Base-by-base conservation (phyloP, 1,140 invertebrate genomes). In the Mactra quadrangularis region DNA sequence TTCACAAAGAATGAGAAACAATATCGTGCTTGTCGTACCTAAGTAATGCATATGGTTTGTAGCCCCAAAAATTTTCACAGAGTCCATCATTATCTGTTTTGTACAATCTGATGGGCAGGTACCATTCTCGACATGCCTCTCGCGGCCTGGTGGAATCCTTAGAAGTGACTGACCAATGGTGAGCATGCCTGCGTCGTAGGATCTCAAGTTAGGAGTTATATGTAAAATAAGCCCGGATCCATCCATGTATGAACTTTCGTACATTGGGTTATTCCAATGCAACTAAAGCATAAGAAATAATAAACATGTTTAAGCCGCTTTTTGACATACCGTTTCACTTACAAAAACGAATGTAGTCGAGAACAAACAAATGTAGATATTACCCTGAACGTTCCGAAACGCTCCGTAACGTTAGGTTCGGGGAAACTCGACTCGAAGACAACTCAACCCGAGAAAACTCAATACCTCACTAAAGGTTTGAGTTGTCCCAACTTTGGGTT, bases 231-330 rank as follows among this genome's bases (percentile, higher is more conserved):
- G 17, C 7, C 87, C 87, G 2, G 87, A 87, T 27, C 83, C 79
- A n/a, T 87, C 87, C 4, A 27, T 70, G 25, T 85, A 79, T n/a
- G 72, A 59, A 4, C n/a, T 7, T 9, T 52, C 33, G 6, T 64
- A 4, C 15, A 57, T 50, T 3, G 87, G 85, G 25, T 87, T 87
- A 59, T 87, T 86, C 87, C 87, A 87, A 27, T 87, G 87, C 27
- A 86, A 47, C 87, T 87, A 38, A 33, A 75, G 57, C 3, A 31
- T 29, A 29, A 52, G 27, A 1, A 38, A 29, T 41, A 64, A 2
- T 64, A 31, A 22, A 31, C 27, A 57, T 7, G 7, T 47, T 47
- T n/a, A n/a, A n/a, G n/a, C n/a, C n/a, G n/a, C n/a, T n/a, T n/a
- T n/a, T n/a, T n/a, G n/a, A n/a, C n/a, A n/a, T n/a, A n/a, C n/a